Evolutionary conservation across 2,888 invertebrate genomes (phyloP), one percentile per base, ranked within the genome.

Genomic region (Hyppa rectilinea): DNA sequence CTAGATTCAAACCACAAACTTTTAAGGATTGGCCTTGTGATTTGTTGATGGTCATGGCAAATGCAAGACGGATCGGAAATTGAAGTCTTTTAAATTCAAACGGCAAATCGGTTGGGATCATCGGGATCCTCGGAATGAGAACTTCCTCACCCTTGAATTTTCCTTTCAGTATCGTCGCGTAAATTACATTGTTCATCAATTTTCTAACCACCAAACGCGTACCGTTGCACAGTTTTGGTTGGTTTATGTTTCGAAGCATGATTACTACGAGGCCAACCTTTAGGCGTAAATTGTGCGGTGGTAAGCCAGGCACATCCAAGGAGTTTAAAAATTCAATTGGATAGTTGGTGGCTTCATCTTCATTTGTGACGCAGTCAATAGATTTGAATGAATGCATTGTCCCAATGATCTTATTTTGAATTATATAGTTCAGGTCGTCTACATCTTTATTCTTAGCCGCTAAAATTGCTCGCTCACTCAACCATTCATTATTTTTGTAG

Each of bases 1-100:
- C 64, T 47, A 64, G 17, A 23, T 64, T 64, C 14, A 55, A 14
- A 20, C 64, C 64, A 70, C 43, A 56, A 61, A 63, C 45, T 40
- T 34, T 50, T n/a, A 59, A 74, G 55, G 68, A 56, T 50, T 36
- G 69, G 52, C 61, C 43, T 49, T 61, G 69, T 58, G 50, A 62
- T 50, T 67, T 56, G 40, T 50, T 53, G 17, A 65, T 71, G 23
- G 65, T 66, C 71, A 61, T 65, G 40, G 58, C 63, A 23, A 70
- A 70, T 43, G 63, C 70, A 63, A 73, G 64, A 67, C 68, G 64
- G n/a, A 73, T 68, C 64, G 73, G 73, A 60, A 73, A 69, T 40
- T 78, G 75, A 63, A 80, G 52, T 62, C 52, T 43, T 74, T 75
- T 75, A 65, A 77, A 80, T 45, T 66, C 67, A 63, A n/a, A n/a